phyloP scores from a whole-genome alignment of 2,797 vertebrate genomes.

The Sebastolobus altivelis region DNA sequence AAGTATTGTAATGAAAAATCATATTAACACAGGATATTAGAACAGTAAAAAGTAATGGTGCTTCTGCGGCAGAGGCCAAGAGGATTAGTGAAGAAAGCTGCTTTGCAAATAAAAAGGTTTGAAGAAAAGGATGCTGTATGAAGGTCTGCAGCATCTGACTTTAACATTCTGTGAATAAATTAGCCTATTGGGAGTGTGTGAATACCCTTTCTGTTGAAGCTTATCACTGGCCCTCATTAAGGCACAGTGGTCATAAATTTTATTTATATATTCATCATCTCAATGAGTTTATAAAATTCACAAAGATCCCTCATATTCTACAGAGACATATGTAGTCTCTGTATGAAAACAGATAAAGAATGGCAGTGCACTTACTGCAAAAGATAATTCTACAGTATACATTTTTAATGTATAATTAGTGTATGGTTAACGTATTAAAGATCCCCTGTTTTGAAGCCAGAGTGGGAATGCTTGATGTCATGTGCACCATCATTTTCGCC shows the following conservation, averaged over 20 bases:
- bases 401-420: background rate
- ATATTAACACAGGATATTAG: background rate
- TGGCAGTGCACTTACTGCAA: background rate
- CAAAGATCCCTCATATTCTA: background rate
- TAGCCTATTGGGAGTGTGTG: background rate
- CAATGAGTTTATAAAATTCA: background rate
- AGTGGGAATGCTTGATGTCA: too few species aligned
- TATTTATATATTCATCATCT: background rate
- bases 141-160: background rate
- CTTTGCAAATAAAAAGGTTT: conserved; percentile 8
- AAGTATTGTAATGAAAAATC: background rate
- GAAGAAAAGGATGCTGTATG: background rate
- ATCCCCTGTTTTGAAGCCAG: too few species aligned
- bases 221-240: background rate
- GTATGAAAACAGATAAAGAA: background rate
- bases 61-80: conserved; percentile 2
- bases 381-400: background rate
- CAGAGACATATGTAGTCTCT: background rate
- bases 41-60: background rate
- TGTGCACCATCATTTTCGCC: too few species aligned
- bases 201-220: background rate
- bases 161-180: conserved; percentile 15
- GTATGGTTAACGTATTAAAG: too few species aligned
- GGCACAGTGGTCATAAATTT: background rate
- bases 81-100: conserved; percentile 16